A percentile compares a stretch with the other conserved stretches of the same genome.
Evolutionary conservation across 2,888 invertebrate species (phyloP).

Genomic region (Gortyna flavago): DNA sequence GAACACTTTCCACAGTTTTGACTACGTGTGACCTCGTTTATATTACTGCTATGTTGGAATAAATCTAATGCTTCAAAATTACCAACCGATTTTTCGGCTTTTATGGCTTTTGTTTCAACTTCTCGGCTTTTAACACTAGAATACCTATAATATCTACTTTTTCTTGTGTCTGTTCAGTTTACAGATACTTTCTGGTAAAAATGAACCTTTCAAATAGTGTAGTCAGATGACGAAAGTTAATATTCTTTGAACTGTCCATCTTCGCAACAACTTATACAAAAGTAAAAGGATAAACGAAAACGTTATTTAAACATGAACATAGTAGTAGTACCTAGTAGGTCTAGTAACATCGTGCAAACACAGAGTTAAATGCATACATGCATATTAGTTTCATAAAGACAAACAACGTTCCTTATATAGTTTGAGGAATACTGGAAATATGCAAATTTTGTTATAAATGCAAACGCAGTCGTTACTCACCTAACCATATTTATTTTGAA

Average conservation of each 20-base stretch:
- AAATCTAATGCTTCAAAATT: not conserved
- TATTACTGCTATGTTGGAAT: conserved; percentile 7
- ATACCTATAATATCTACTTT: too few relatives aligned
- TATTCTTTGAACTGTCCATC: not conserved
- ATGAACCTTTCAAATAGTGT: not conserved
- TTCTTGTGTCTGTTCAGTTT: not conserved
- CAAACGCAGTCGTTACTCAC: conserved; percentile 75
- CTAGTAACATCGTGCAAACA: conserved; percentile 26
- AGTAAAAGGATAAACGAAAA: not conserved
- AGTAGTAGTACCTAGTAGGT: too few relatives aligned
- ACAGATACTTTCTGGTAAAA: not conserved
- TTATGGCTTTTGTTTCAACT: not conserved
- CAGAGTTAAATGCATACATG: conserved; percentile 23
- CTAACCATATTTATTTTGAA: conserved; percentile 73
- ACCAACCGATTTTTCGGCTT: not conserved
- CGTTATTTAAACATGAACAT: not conserved
- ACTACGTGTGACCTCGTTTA: conserved; percentile 20
- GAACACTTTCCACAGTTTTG: conserved; percentile 20
- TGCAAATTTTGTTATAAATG: conserved; percentile 34
- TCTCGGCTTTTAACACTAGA: not conserved
- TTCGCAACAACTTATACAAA: not conserved
- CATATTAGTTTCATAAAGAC: conserved; percentile 11
- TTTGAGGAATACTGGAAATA: conserved; percentile 15
- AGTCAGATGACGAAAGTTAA: not conserved
- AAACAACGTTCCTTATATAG: conserved; percentile 13